Evolutionary conservation across 2,888 invertebrate genomes (phyloP), one percentile per base, ranked within the genome.

Genomic region (Tholera decimalis): DNA sequence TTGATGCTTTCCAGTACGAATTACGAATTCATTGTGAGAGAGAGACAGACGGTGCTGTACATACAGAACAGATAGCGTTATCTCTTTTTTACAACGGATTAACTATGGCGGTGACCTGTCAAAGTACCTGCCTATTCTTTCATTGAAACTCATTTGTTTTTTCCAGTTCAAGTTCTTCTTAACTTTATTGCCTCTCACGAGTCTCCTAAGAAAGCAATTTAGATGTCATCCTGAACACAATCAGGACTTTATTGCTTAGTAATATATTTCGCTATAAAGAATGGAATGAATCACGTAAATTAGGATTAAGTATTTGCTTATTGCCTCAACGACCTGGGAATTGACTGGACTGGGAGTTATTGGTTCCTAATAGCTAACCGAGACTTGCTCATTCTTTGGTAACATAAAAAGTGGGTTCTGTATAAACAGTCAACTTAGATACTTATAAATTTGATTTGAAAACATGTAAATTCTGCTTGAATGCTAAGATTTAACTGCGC

Each of bases 201-300:
- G 59, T 54, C 44, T 37, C 44, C 28, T 58, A 65, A 44, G 28
- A 64, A 68, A 67, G 66, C 71, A 80, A 82, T 80, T 77, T 68
- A 72, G 58, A 73, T 51, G 62, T 78, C 67, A 35, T 72, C 73
- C 49, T 37, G 56, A 60, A 68, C 18, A 66, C 78, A 82, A 82
- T 83, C 73, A 78, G 50, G 69, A 33, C 68, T 85, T 79, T 76
- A 80, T 79, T 76, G 60, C 66, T 57, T 28, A 46, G 74, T 79
- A 76, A 79, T 80, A 67, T 70, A 53, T n/a, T n/a, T 64, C 43
- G 56, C 66, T 50, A 33, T 77, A 77, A 74, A 80, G 73, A 68
- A 64, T 26, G 55, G 54, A 56, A 53, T 55, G 67, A 75, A 70
- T 68, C 60, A 75, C 73, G 70, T 85, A 84, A 85, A 83, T 84